Evolutionary conservation across 2,888 invertebrate species (phyloP).

Genomic region (Acronicta aceris): DNA sequence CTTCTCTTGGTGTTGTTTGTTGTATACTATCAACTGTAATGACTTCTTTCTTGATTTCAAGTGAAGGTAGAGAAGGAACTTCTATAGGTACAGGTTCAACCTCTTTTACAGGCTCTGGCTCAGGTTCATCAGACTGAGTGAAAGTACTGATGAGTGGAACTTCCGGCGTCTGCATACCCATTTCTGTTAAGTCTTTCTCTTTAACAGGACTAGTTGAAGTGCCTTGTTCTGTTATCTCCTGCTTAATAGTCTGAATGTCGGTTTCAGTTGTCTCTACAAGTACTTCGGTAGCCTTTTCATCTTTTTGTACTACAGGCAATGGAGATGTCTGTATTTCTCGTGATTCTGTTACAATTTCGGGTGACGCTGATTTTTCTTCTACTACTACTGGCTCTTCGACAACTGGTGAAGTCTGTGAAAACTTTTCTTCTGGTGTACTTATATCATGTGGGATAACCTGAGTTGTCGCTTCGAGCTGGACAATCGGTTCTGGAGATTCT

Average conservation of each 20-base stretch:
- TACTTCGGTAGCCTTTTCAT: conserved; percentile 81
- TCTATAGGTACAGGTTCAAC: conserved; percentile 40
- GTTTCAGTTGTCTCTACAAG: conserved; percentile 78
- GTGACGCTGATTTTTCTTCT: conserved; percentile 63
- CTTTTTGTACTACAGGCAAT: conserved; percentile 67
- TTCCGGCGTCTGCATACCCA: conserved; percentile 80
- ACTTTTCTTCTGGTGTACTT: conserved; percentile 78
- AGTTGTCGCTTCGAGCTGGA: conserved; percentile 86
- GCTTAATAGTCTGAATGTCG: conserved; percentile 76
- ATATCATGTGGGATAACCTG: conserved; percentile 86
- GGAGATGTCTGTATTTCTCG: conserved; percentile 90
- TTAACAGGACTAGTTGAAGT: conserved; percentile 79
- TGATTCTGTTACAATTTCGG: conserved; percentile 81
- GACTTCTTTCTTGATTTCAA: conserved; percentile 55
- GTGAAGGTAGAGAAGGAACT: conserved; percentile 37
- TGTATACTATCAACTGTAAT: conserved; percentile 67
- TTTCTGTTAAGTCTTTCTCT: conserved; percentile 72
- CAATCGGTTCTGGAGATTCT: conserved; percentile 74
- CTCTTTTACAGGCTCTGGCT: conserved; percentile 57
- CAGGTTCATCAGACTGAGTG: conserved; percentile 82
- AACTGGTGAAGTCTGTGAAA: conserved; percentile 84
- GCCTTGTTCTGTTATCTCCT: conserved; percentile 76
- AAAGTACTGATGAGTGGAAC: conserved; percentile 74
- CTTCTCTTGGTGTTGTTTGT: conserved; percentile 67
- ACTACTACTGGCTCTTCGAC: conserved; percentile 62